Conservation (phyloP, 2,888 invertebrate genomes). For the Saturnia japonica region DNA sequence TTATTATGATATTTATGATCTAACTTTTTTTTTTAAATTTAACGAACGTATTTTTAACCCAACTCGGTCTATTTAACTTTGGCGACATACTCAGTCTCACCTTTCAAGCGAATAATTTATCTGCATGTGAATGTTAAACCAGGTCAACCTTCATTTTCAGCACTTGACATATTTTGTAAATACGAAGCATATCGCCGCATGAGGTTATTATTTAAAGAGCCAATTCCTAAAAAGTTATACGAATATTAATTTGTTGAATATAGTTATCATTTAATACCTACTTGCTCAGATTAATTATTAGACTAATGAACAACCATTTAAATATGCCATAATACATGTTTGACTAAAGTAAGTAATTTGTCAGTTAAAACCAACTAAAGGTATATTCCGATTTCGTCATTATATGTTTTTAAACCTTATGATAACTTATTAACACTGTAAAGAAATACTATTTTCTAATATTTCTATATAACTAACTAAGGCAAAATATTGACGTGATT, state of each 20-base stretch:
- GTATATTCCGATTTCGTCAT: neutral
- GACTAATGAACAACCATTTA: neutral
- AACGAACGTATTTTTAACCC: neutral
- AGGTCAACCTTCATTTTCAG: slow-evolving; percentile 23
- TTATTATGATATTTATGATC: no score
- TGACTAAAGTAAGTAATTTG: neutral
- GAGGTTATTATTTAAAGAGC: neutral
- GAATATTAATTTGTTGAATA: neutral
- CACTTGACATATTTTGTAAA: slow-evolving; percentile 14
- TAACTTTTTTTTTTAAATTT: neutral
- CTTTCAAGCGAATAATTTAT: slow-evolving; percentile 22
- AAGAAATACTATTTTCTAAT: neutral
- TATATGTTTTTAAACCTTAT: neutral
- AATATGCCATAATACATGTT: neutral
- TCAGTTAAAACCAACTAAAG: no score
- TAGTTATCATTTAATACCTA: no score
- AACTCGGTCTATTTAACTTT: slow-evolving; percentile 13
- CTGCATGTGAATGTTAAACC: slow-evolving; percentile 25
- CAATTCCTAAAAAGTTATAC: neutral
- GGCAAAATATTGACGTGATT: neutral
- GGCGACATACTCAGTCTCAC: slow-evolving; percentile 14
- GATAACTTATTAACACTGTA: neutral
- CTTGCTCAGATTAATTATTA: no score
- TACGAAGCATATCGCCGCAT: neutral
- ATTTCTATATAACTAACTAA: neutral